Conservation (phyloP, 2,888 invertebrate species). For the Zonitis immaculata region DNA sequence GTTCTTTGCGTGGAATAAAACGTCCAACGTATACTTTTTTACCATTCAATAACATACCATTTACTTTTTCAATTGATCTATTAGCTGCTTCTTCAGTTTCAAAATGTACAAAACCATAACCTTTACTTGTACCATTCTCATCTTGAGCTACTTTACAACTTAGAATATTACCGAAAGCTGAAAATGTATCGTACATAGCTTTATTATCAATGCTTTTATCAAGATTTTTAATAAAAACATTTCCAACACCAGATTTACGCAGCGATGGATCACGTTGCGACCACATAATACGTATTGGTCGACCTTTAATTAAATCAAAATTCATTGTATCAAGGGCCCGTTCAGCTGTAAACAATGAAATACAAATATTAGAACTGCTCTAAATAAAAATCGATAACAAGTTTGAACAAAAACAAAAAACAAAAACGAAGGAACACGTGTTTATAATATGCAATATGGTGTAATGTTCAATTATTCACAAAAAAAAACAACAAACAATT, state of each 20-base stretch:
- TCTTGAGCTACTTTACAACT: constrained; percentile 98
- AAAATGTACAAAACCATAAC: constrained; percentile 98
- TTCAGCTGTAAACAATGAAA: no score
- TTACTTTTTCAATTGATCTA: constrained; percentile 97
- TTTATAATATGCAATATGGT: no score
- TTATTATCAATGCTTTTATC: constrained; percentile 99
- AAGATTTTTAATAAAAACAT: constrained; percentile 99
- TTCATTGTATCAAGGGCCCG: constrained; percentile 99
- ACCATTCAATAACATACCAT: constrained; percentile 96
- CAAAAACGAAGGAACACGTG: no score
- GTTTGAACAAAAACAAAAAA: no score
- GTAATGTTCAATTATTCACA: no score
- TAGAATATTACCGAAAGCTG: constrained; percentile 97
- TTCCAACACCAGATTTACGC: constrained; percentile 96
- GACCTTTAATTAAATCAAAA: constrained; percentile 94
- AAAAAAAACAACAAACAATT: no score
- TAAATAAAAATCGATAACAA: no score
- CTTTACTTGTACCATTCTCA: constrained; percentile 89
- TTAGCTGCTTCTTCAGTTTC: constrained; percentile 97
- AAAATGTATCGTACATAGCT: constrained; percentile 98
- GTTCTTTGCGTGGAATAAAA: constrained; percentile 95
- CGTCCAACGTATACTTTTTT: constrained; percentile 98
- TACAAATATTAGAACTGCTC: no score
- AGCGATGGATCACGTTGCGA: constrained; percentile 98
- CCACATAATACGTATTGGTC: constrained; percentile 99